Evolutionary conservation across 1,140 invertebrate genomes (phyloP).

Genomic region (Antheraea mylitta): DNA sequence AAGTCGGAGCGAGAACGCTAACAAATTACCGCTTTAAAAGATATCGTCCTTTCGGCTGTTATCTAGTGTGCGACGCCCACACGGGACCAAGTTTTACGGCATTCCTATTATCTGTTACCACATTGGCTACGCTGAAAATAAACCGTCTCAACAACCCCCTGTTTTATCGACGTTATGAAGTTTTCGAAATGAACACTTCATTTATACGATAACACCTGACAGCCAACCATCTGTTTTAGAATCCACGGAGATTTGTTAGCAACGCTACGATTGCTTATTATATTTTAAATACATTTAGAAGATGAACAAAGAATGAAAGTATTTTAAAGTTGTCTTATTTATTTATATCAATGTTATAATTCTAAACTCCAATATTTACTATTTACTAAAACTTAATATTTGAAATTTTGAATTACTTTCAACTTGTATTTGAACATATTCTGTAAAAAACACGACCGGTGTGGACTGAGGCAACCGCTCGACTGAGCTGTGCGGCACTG

Average conservation of each 20-base stretch:
- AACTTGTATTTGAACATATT: no score
- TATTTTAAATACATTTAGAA: background rate
- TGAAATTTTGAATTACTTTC: no score
- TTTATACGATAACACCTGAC: conserved; percentile 9
- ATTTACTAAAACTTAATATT: no score
- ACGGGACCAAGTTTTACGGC: conserved; percentile 53
- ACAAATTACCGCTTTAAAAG: conserved; percentile 68
- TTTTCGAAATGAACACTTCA: conserved; percentile 25
- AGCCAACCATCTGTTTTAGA: background rate
- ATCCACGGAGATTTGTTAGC: background rate
- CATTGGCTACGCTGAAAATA: conserved; percentile 61
- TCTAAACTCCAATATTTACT: no score
- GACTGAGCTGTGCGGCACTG: no score
- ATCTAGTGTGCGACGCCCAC: conserved; percentile 59
- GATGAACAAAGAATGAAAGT: no score
- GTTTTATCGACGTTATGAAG: conserved; percentile 26
- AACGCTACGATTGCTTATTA: background rate
- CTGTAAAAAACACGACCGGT: no score
- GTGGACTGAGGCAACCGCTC: no score
- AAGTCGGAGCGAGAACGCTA: conserved; percentile 42
- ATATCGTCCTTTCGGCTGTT: conserved; percentile 48
- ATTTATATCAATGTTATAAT: no score
- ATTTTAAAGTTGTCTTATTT: no score
- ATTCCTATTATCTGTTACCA: conserved; percentile 57
- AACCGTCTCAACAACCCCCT: conserved; percentile 34